Base-by-base conservation (phyloP, 2,888 invertebrate genomes). In the Drosophila siamana region DNA sequence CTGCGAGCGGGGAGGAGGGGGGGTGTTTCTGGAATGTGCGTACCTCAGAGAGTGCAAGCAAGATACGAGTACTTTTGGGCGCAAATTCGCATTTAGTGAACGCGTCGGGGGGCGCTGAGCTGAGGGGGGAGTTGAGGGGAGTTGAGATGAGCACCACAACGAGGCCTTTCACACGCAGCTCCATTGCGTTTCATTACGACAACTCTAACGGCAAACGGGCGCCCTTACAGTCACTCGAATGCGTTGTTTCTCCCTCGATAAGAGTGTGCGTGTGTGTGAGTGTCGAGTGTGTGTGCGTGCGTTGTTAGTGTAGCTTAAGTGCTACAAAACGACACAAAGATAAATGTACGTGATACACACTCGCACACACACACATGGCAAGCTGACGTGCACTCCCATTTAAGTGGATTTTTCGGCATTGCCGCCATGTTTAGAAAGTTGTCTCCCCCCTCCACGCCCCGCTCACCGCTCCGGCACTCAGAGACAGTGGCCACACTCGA, bases 271-370 rank as follows among this genome's bases (percentile, higher is more conserved):
- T 33, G 28, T 52, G 22, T 38, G 28, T 51, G 30, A 16, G 30
- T 59, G 46, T 40, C 41, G 54, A 28, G 52, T 9, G 40, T 41
- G 51, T 52, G 48, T 57, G 43, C 54, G 65, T 61, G 67, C 72
- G 70, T 68, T 79, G 73, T 78, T 75, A 82, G 84, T 80, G 79
- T 71, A 50, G 70, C 79, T 84, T 86, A 88, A 88, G 88, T 88
- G 87, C 88, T 83, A 70, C 83, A 79, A 82, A 84, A 79, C 76
- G 83, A 88, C 83, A 87, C 88, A 82, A 78, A 85, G 84, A 87
- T 86, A 88, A 88, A 82, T 78, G 86, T 85, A 88, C 88, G 88
- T 85, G 88, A 82, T 80, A 83, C 40, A 60, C 57, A 60, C 19
- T 2, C 19, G 19, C 19, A 19, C 19, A 19, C 19, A 3, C 19